A percentile compares a stretch with the other conserved stretches of the same genome.
Conservation (phyloP, 2,113 vertebrate genomes). For the Mobula hypostoma region DNA sequence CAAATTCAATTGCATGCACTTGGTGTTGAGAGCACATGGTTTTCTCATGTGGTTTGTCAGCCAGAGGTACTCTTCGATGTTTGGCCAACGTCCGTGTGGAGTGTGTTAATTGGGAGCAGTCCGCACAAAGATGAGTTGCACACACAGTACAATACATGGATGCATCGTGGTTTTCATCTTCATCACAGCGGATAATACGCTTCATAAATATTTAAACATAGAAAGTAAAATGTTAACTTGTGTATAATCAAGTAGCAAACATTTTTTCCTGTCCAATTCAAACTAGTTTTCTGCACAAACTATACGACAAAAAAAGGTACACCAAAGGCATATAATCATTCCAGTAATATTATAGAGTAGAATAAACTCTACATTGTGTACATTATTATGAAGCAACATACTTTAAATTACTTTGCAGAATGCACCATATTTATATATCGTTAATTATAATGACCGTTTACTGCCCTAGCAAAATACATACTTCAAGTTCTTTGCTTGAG, state of each 20-base stretch:
- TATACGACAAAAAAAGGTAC: not conserved
- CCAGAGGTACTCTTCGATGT: conserved; percentile 87
- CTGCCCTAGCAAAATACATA: not conserved
- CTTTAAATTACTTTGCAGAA: not conserved
- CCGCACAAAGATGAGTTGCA: conserved; percentile 87
- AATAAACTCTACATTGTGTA: not conserved
- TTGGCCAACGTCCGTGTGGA: conserved; percentile 94
- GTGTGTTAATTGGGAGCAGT: conserved; percentile 91
- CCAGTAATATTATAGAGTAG: not conserved
- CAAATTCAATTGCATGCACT: conserved; percentile 95
- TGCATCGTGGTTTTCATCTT: conserved; percentile 88
- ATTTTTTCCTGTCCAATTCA: not conserved
- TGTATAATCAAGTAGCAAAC: not conserved
- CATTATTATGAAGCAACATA: not conserved
- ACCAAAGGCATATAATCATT: not conserved
- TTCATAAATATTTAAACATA: conserved; percentile 46
- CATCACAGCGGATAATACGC: conserved; percentile 88
- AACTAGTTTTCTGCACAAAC: not conserved
- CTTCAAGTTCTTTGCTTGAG: not conserved
- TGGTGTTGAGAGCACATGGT: conserved; percentile 92
- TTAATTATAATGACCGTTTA: not conserved
- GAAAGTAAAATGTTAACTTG: not conserved
- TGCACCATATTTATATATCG: not conserved
- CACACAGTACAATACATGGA: conserved; percentile 95
- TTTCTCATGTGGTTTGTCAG: conserved; percentile 96